phyloP scores from a whole-genome alignment of 1,140 invertebrate genomes.

The Apis mellifera region Amel_HAv3.1 CM009937.2:12550001-12550500 shows the following conservation, averaged over 20 bases:
- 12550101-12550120: slow-evolving; percentile 79
- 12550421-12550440: background rate
- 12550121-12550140: slow-evolving; percentile 81
- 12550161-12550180: slow-evolving; percentile 66
- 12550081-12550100: slow-evolving; percentile 65
- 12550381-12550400: background rate
- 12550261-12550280: background rate
- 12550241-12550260: background rate
- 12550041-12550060: too few relatives aligned
- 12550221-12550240: slow-evolving; percentile 23
- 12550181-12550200: slow-evolving; percentile 54
- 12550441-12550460: background rate
- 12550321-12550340: background rate
- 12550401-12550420: background rate
- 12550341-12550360: background rate
- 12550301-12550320: too few relatives aligned
- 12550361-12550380: slow-evolving; percentile 10
- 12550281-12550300: background rate
- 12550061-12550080: too few relatives aligned
- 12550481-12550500: too few relatives aligned
- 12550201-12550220: slow-evolving; percentile 46
- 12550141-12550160: slow-evolving; percentile 82
- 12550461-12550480: too few relatives aligned
- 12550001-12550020: slow-evolving; percentile 60
- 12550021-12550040: too few relatives aligned